Conservation (phyloP, 2,797 vertebrate species). For the Prionace glauca region DNA sequence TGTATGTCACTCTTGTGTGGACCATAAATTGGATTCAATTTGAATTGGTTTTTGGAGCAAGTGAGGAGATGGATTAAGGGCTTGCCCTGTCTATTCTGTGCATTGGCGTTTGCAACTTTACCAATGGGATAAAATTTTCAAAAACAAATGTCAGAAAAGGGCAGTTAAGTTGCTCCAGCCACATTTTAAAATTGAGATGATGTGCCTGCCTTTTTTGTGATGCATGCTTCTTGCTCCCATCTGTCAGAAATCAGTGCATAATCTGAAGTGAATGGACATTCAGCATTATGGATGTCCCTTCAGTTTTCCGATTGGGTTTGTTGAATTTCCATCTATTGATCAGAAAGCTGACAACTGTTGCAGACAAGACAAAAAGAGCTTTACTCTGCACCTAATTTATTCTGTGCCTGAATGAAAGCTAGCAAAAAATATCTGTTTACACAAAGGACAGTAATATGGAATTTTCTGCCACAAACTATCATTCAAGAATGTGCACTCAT, state of each 20-base stretch:
- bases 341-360: not conserved
- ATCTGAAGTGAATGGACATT: not conserved
- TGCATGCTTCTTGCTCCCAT: not conserved
- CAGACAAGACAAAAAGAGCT: not conserved
- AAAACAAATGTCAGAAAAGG: not conserved
- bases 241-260: not conserved
- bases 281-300: not conserved
- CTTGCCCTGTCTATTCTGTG: too few relatives aligned
- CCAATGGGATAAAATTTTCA: not conserved
- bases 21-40: too few relatives aligned
- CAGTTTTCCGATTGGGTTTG: not conserved
- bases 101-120: too few relatives aligned
- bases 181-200: not conserved
- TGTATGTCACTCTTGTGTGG: too few relatives aligned
- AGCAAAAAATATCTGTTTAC: not conserved
- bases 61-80: too few relatives aligned
- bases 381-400: not conserved
- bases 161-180: not conserved
- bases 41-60: too few relatives aligned
- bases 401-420: not conserved
- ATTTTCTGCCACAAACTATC: not conserved
- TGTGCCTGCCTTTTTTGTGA: not conserved
- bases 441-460: not conserved
- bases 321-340: not conserved
- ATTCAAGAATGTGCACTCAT: not conserved